Conservation (phyloP, 1,140 invertebrate genomes). For the Neodiprion lecontei region DNA sequence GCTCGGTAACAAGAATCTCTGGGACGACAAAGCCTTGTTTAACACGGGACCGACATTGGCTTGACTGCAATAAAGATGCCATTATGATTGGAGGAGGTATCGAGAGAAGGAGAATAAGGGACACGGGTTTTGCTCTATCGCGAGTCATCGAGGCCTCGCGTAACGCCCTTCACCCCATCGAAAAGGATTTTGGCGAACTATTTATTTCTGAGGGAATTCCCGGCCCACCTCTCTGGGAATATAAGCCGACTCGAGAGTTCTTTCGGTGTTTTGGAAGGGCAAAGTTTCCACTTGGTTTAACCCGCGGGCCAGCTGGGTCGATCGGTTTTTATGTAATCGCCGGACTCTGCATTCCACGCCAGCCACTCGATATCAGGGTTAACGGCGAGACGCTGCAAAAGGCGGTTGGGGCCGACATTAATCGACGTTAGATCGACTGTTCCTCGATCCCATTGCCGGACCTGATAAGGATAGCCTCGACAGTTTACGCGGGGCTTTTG, state of each 20-base stretch:
- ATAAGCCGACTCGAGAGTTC: not conserved
- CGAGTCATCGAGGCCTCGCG: conserved; percentile 29
- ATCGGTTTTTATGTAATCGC: not conserved
- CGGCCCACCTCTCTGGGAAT: not conserved
- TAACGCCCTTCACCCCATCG: conserved; percentile 42
- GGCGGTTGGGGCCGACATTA: not conserved
- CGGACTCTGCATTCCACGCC: not conserved
- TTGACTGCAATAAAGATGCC: conserved; percentile 11
- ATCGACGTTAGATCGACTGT: conserved; percentile 7
- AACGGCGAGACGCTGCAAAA: not conserved
- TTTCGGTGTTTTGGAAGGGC: conserved; percentile 1
- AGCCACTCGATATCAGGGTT: not conserved
- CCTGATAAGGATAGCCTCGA: not conserved
- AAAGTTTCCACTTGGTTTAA: conserved; percentile 3
- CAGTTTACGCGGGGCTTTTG: not conserved
- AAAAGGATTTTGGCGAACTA: conserved; percentile 41
- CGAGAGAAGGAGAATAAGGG: not conserved
- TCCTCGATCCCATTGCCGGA: not conserved
- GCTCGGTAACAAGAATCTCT: not conserved
- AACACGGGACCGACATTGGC: not conserved
- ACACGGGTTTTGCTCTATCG: conserved; percentile 6
- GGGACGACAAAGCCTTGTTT: not conserved
- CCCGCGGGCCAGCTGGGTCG: not conserved
- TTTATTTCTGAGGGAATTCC: conserved; percentile 30
- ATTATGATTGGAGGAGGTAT: conserved; percentile 11